Evolutionary conservation across 2,113 vertebrate genomes (phyloP), one percentile per base, ranked within the genome.

Genomic region (Nipponia nippon): DNA sequence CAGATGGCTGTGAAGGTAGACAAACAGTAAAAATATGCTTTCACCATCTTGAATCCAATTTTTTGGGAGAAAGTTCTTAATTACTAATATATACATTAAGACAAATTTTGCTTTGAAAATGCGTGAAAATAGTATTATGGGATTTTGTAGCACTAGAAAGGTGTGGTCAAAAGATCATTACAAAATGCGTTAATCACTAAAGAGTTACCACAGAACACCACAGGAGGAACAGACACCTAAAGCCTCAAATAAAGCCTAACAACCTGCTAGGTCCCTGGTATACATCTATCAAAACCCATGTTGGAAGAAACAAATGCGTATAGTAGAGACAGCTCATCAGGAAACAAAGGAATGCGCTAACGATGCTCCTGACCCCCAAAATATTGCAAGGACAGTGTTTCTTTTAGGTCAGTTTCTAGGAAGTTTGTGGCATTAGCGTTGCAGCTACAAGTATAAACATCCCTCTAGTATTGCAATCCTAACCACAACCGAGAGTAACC

Each of bases 131-230:
- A 67, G 5, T 15, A 73, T 20, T 12, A 27, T 0, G 21, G 18
- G 52, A 69, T 83, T 87, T 44, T 34, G 13, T 26, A 69, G 44
- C 30, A 56, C 10, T 32, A 56, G 16, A 58, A 67, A 78, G 29
- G 15, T 25, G 36, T 38, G 27, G 47, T 62, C 52, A 77, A 25
- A 40, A 46, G 27, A 49, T 46, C 18, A 50, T 42, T 72, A 32
- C 36, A n/a, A 72, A 56, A 71, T 3, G 14, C 0, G 1, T 38
- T 81, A 38, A 79, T 42, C 0, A 1, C 34, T 27, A 13, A 1
- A 27, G 42, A 83, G 19, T 34, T 69, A 62, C 10, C 59, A 77
- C 38, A 65, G 38, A 58, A 14, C 26, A 49, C 20, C 42, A 30
- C 36, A 58, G 47, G 34, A 67, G 16, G 32, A 85, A 46, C 0